A percentile compares a stretch with the other conserved stretches of the same genome.
Conservation (phyloP, 1,140 invertebrate species). For the Bicyclus anynana region DNA sequence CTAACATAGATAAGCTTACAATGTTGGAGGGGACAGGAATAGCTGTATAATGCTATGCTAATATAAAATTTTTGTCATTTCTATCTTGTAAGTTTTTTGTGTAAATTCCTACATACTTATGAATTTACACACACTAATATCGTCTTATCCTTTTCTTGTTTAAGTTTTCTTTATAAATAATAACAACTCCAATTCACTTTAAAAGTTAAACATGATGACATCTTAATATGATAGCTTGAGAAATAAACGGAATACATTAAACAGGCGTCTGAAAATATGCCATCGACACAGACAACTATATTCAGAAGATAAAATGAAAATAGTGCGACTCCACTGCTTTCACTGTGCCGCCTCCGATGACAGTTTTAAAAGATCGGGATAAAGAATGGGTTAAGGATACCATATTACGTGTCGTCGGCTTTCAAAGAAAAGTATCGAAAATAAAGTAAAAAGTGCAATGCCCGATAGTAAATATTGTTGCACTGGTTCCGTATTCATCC, state of each 20-base stretch:
- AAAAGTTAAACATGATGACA: neutral
- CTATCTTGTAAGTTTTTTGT: too few relatives aligned
- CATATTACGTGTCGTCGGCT: constrained; percentile 31
- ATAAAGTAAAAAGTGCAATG: constrained; percentile 5
- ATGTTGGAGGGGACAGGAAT: too few relatives aligned
- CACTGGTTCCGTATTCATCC: neutral
- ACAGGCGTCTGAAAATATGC: neutral
- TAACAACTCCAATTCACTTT: neutral
- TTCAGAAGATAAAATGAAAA: neutral
- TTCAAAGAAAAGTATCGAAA: constrained; percentile 11
- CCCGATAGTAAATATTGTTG: neutral
- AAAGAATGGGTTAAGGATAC: constrained; percentile 36
- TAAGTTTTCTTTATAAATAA: too few relatives aligned
- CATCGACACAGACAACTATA: neutral
- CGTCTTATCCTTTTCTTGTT: neutral
- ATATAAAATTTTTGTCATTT: too few relatives aligned
- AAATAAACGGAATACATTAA: neutral
- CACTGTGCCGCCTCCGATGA: constrained; percentile 26
- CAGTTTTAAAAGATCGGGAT: constrained; percentile 37
- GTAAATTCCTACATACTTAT: too few relatives aligned
- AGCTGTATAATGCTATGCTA: too few relatives aligned
- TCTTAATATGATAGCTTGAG: neutral
- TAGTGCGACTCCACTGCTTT: constrained; percentile 25
- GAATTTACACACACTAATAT: too few relatives aligned
- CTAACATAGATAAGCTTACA: too few relatives aligned